Percentiles rank a stretch among this genome's conserved stretches.
These are phyloP conservation scores for Larimichthys polyactis DNA, from an alignment of 2,113 vertebrate genomes.

Conservation along the genomic window DNA sequence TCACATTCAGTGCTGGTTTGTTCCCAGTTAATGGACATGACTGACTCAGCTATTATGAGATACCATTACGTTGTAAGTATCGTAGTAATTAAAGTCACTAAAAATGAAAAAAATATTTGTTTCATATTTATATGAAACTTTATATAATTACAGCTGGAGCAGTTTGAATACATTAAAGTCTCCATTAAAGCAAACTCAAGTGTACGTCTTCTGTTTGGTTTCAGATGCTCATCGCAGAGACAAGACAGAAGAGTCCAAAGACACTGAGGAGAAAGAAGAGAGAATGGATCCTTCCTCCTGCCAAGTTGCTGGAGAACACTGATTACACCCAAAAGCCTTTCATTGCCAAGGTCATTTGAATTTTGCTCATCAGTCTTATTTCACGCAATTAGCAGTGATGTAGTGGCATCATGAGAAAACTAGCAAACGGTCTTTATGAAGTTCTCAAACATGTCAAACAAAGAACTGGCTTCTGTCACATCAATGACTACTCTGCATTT, in stretches of 20 bases:
- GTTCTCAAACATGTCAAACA: background rate
- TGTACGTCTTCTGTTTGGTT: background rate
- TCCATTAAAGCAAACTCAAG: background rate
- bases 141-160: too few relatives aligned
- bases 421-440: background rate
- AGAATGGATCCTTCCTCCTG: slow-evolving; percentile 81
- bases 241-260: background rate
- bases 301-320: slow-evolving; percentile 73
- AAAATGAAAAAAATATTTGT: too few relatives aligned
- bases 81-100: too few relatives aligned
- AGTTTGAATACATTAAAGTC: too few relatives aligned
- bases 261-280: slow-evolving; percentile 71
- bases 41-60: too few relatives aligned
- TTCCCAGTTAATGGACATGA: background rate
- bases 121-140: too few relatives aligned
- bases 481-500: background rate
- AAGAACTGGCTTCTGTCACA: background rate
- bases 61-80: too few relatives aligned
- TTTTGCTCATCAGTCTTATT: background rate
- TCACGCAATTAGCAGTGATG: background rate
- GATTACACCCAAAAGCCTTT: slow-evolving; percentile 62
- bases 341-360: slow-evolving; percentile 77
- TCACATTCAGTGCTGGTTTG: background rate
- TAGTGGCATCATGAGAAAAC: background rate
- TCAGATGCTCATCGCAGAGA: slow-evolving; percentile 53